These are phyloP conservation scores for Clanis bilineata DNA, from an alignment of 2,888 invertebrate genomes.

Conservation along the genomic window DNA sequence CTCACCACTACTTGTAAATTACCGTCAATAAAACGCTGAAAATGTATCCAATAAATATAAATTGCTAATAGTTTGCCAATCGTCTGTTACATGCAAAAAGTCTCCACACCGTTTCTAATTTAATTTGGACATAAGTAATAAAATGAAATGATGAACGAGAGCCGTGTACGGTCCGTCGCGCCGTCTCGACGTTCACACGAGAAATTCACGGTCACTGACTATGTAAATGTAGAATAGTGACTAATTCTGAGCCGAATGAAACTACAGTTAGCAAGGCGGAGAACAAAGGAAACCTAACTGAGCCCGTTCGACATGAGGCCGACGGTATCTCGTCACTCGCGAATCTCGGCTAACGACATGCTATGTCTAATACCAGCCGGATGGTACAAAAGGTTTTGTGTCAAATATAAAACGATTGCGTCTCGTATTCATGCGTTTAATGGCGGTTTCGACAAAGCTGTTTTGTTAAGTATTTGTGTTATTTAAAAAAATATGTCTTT, in stretches of 20 bases:
- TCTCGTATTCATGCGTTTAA: conserved; percentile 5
- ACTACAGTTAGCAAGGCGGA: conserved; percentile 49
- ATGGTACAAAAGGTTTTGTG: conserved; percentile 28
- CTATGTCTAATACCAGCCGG: conserved; percentile 19
- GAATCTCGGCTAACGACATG: conserved; percentile 45
- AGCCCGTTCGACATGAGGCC: conserved; percentile 23
- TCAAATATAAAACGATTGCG: conserved; percentile 22
- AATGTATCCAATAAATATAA: conserved; percentile 7
- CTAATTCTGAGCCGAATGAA: conserved; percentile 59
- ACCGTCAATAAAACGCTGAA: conserved; percentile 2
- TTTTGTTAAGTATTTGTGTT: not conserved
- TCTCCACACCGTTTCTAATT: conserved; percentile 57
- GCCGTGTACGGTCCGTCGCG: conserved; percentile 57
- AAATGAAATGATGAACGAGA: conserved; percentile 48
- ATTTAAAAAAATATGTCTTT: conserved; percentile 13
- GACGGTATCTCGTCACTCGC: conserved; percentile 33
- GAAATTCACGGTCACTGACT: conserved; percentile 78
- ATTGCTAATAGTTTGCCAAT: conserved; percentile 1
- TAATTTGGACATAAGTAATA: conserved; percentile 64
- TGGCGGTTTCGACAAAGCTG: not conserved
- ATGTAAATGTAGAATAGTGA: conserved; percentile 72
- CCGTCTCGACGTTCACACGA: conserved; percentile 69
- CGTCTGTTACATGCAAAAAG: conserved; percentile 22
- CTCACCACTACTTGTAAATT: not conserved
- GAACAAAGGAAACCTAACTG: conserved; percentile 42